phyloP scores from a whole-genome alignment of 1,140 invertebrate species.

The Spodoptera litura region DNA sequence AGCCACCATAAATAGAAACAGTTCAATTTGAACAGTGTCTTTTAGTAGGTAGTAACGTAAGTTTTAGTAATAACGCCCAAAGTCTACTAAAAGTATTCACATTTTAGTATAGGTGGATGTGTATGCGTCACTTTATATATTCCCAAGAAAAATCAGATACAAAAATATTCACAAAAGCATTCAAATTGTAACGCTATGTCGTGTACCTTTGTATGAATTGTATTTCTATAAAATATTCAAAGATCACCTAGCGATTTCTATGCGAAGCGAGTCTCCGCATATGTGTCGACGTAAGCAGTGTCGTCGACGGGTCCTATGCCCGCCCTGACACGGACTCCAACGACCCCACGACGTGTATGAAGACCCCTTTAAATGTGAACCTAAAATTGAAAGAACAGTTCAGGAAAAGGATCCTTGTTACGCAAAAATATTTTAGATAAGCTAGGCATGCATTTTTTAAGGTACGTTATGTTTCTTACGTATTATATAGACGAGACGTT shows the following conservation, averaged over 20 bases:
- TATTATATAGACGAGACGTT: too few relatives aligned
- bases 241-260: constrained; percentile 73
- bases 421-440: too few relatives aligned
- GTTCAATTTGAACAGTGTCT: too few relatives aligned
- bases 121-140: too few relatives aligned
- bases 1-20: too few relatives aligned
- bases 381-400: constrained; percentile 55
- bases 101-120: too few relatives aligned
- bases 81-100: too few relatives aligned
- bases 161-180: not conserved
- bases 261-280: constrained; percentile 71
- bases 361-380: constrained; percentile 55
- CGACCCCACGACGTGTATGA: constrained; percentile 69
- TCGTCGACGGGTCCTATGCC: constrained; percentile 68
- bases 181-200: not conserved
- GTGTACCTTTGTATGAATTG: constrained; percentile 11
- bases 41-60: too few relatives aligned
- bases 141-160: not conserved
- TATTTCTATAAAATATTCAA: constrained; percentile 32
- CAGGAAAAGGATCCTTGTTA: too few relatives aligned
- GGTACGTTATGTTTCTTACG: too few relatives aligned
- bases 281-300: constrained; percentile 69
- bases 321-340: constrained; percentile 71
- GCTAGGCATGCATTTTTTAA: too few relatives aligned
- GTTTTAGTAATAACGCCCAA: too few relatives aligned